Conservation (phyloP, 2,888 invertebrate genomes). For the Campopleginae sp. region DNA sequence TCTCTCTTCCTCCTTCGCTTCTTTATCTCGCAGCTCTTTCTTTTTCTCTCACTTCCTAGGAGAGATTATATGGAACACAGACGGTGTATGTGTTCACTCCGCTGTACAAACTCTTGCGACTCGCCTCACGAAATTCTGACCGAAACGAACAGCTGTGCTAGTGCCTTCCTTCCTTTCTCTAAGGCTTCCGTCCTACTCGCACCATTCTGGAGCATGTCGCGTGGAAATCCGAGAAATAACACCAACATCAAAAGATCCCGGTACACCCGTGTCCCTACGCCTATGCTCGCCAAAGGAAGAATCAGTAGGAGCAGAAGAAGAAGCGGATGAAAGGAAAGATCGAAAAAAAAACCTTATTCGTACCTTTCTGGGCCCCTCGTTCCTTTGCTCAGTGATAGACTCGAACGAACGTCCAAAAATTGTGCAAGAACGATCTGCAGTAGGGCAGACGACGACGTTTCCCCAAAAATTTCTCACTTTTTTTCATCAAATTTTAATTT, state of each 20-base stretch:
- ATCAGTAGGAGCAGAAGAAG: conserved; percentile 52
- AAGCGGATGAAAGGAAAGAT: conserved; percentile 56
- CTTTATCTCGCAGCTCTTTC: conserved; percentile 35
- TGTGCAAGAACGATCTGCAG: conserved; percentile 40
- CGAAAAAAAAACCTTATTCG: conserved; percentile 54
- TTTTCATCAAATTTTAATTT: not conserved
- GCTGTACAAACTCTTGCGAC: conserved; percentile 58
- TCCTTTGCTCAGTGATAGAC: conserved; percentile 56
- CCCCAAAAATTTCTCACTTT: not conserved
- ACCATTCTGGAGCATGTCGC: conserved; percentile 48
- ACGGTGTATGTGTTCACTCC: conserved; percentile 21
- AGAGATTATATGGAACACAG: conserved; percentile 53
- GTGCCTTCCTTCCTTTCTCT: conserved; percentile 60
- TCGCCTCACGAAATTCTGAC: conserved; percentile 69
- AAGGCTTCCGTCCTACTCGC: conserved; percentile 28
- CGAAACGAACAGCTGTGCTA: conserved; percentile 69
- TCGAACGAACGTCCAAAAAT: conserved; percentile 48
- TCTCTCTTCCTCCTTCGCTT: conserved; percentile 41
- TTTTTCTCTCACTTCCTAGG: conserved; percentile 61
- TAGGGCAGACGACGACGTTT: not conserved
- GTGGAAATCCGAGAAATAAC: conserved; percentile 29
- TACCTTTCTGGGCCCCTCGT: conserved; percentile 39
- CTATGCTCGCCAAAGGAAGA: conserved; percentile 50
- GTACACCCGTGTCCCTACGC: conserved; percentile 53
- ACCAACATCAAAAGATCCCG: conserved; percentile 19